Evolutionary conservation across 1,140 invertebrate genomes (phyloP).

Genomic region (Scaptodrosophila lebanonensis): DNA sequence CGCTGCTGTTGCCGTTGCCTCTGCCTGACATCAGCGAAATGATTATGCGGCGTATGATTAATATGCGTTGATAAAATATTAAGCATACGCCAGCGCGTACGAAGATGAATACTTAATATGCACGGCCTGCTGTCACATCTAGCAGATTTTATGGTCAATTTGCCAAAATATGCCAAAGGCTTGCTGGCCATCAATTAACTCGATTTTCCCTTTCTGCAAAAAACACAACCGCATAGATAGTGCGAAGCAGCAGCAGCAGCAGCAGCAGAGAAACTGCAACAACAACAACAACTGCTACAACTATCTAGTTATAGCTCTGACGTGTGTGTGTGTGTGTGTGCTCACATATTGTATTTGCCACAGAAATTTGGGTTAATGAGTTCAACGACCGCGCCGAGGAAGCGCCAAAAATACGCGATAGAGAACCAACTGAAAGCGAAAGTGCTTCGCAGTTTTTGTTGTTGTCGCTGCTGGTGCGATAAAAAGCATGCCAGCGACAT

Average conservation of each 20-base stretch:
- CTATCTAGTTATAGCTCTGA: conserved; percentile 9
- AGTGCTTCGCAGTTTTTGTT: too few relatives aligned
- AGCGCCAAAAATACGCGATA: conserved; percentile 39
- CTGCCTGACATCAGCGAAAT: too few relatives aligned
- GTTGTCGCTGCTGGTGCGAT: too few relatives aligned
- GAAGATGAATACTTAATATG: too few relatives aligned
- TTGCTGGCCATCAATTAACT: too few relatives aligned
- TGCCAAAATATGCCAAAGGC: too few relatives aligned
- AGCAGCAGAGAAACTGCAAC: conserved; percentile 7
- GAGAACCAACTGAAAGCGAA: conserved; percentile 22
- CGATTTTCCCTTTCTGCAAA: too few relatives aligned
- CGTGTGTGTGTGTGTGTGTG: conserved; percentile 2
- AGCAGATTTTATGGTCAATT: too few relatives aligned
- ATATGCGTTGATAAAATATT: conserved; percentile 29
- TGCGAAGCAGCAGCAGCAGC: too few relatives aligned
- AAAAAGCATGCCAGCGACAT: conserved; percentile 26
- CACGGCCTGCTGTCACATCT: too few relatives aligned
- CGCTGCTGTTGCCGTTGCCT: too few relatives aligned
- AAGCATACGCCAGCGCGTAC: conserved; percentile 38
- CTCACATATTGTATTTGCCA: conserved; percentile 40
- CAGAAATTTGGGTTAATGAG: conserved; percentile 66
- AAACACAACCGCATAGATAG: too few relatives aligned
- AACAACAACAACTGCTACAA: neutral
- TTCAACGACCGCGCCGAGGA: conserved; percentile 64
- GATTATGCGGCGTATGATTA: conserved; percentile 31